These are phyloP conservation scores for Chouioia cunea DNA, from an alignment of 2,888 invertebrate genomes.

Conservation along the genomic window DNA sequence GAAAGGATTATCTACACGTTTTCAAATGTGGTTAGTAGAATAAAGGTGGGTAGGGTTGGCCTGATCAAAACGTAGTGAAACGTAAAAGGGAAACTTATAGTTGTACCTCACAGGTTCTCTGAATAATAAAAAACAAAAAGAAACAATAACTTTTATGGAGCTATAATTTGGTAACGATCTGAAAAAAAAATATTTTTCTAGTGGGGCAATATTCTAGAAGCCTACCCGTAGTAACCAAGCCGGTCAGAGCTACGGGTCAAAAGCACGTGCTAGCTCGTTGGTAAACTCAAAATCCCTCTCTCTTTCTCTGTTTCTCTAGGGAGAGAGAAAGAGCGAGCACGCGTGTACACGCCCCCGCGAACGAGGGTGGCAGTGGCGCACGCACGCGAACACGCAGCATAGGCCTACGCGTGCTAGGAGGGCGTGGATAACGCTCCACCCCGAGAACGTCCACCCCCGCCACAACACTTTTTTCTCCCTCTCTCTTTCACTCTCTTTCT, in stretches of 20 bases:
- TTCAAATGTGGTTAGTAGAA: no score
- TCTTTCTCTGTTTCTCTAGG: constrained; percentile 11
- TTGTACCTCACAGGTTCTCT: no score
- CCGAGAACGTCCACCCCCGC: constrained; percentile 38
- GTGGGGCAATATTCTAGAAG: no score
- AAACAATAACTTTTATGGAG: no score
- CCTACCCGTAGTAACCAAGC: no score
- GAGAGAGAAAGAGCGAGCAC: not conserved
- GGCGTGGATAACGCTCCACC: constrained; percentile 55
- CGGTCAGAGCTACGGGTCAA: no score
- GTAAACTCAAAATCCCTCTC: constrained; percentile 25
- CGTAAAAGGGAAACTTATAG: no score
- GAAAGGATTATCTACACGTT: no score
- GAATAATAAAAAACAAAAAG: no score
- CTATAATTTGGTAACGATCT: not conserved
- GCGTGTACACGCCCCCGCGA: constrained; percentile 27
- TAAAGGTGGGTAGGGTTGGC: no score
- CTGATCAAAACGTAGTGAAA: no score
- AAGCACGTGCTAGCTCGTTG: constrained; percentile 15
- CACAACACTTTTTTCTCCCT: constrained; percentile 26
- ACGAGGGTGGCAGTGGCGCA: constrained; percentile 20
- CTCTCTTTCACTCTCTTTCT: constrained; percentile 43
- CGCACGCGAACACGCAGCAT: constrained; percentile 23
- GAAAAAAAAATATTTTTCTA: not conserved
- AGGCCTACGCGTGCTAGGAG: constrained; percentile 52